These are phyloP conservation scores for Huso huso DNA, from an alignment of 2,797 vertebrate genomes.

Conservation along the genomic window DNA sequence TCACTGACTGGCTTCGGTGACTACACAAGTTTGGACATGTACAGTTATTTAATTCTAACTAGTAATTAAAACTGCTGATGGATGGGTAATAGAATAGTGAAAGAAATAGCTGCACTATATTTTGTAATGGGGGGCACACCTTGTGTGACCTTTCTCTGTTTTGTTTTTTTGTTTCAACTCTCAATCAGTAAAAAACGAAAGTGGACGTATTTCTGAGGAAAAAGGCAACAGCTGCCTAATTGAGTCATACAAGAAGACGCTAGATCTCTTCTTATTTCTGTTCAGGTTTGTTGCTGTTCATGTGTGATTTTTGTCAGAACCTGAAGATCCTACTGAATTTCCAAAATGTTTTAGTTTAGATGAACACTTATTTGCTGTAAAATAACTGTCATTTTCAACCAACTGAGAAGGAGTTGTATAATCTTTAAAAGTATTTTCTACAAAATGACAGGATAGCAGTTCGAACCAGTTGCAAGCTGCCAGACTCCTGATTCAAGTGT, in stretches of 20 bases:
- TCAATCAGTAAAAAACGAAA: not conserved
- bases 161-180: not conserved
- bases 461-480: too few species aligned
- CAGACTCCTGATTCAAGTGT: too few species aligned
- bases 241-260: not conserved
- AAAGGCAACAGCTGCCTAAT: not conserved
- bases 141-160: not conserved
- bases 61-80: too few species aligned
- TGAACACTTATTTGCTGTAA: not conserved
- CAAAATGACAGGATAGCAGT: too few species aligned
- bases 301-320: not conserved
- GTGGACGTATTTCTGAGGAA: not conserved
- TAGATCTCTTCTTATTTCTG: not conserved
- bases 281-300: not conserved
- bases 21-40: conserved; percentile 24
- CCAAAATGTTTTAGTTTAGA: not conserved
- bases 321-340: not conserved
- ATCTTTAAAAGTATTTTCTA: too few species aligned
- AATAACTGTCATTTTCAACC: not conserved
- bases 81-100: too few species aligned
- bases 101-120: too few species aligned
- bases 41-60: not conserved
- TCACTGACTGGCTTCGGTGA: conserved; percentile 37
- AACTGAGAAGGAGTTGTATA: too few species aligned
- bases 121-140: not conserved